Conservation (phyloP, 2,113 vertebrate genomes). For the Nyctibius bracteatus region DNA sequence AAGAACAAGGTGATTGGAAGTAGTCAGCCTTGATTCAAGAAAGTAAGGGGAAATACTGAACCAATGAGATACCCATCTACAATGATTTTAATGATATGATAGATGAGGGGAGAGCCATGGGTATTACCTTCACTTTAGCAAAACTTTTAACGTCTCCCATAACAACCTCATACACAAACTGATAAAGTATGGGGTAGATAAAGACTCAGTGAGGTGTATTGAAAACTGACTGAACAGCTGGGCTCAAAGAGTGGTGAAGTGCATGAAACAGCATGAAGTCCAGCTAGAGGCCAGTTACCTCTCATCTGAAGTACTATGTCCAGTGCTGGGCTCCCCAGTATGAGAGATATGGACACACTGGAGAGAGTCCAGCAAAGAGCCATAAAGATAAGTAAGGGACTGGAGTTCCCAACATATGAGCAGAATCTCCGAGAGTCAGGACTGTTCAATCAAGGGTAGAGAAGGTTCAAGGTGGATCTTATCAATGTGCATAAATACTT, state of each 20-base stretch:
- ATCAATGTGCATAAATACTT: background rate
- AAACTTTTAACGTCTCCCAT: background rate
- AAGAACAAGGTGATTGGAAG: background rate
- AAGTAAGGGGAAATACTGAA: background rate
- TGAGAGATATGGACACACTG: background rate
- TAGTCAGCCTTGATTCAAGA: background rate
- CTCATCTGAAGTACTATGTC: accelerated
- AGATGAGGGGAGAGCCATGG: background rate
- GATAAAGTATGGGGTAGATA: background rate
- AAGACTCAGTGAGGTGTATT: background rate
- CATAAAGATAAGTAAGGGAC: background rate
- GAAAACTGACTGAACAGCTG: background rate
- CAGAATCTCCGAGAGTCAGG: background rate
- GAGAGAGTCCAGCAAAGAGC: background rate
- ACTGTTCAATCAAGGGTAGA: background rate
- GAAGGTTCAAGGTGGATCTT: background rate
- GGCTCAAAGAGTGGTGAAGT: background rate
- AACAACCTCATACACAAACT: background rate
- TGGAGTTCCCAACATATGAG: background rate
- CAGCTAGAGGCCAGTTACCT: background rate
- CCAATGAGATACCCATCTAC: background rate
- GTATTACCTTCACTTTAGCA: background rate
- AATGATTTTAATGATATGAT: background rate
- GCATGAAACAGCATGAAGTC: background rate
- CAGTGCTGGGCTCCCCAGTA: background rate